Percentiles rank a stretch among this genome's conserved stretches.
These are phyloP conservation scores for Lordiphosa mommai DNA, from an alignment of 1,140 invertebrate genomes.

Conservation along the genomic window DNA sequence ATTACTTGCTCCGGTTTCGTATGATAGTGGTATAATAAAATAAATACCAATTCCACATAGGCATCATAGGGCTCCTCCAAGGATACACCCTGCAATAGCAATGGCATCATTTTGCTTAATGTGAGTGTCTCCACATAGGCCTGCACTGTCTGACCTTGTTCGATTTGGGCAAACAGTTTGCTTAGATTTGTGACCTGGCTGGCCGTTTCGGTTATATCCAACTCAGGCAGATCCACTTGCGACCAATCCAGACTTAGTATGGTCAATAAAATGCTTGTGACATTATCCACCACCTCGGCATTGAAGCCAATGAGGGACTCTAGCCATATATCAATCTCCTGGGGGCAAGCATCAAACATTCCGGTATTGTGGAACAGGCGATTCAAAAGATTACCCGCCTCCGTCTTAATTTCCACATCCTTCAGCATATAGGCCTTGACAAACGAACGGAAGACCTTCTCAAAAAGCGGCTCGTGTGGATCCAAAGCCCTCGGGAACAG, in stretches of 20 bases:
- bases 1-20: constrained; percentile 55
- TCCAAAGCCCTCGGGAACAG: constrained; percentile 82
- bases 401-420: constrained; percentile 73
- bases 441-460: constrained; percentile 81
- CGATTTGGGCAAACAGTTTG: constrained; percentile 66
- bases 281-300: constrained; percentile 37
- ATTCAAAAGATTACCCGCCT: constrained; percentile 78
- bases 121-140: constrained; percentile 65
- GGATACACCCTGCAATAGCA: constrained; percentile 59
- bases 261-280: constrained; percentile 48
- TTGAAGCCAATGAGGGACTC: constrained; percentile 80
- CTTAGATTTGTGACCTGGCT: constrained; percentile 48
- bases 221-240: constrained; percentile 35
- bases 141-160: constrained; percentile 67
- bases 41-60: constrained; percentile 63
- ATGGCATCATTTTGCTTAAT: constrained; percentile 62
- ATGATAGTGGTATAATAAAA: constrained; percentile 72
- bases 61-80: constrained; percentile 46
- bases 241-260: constrained; percentile 45
- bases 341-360: constrained; percentile 82
- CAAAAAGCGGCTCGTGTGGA: constrained; percentile 82
- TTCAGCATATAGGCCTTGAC: constrained; percentile 80
- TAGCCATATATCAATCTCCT: constrained; percentile 85
- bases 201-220: constrained; percentile 16
- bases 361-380: constrained; percentile 82